phyloP scores from a whole-genome alignment of 1,140 invertebrate genomes.

The Ctenoplectra terminalis region DNA sequence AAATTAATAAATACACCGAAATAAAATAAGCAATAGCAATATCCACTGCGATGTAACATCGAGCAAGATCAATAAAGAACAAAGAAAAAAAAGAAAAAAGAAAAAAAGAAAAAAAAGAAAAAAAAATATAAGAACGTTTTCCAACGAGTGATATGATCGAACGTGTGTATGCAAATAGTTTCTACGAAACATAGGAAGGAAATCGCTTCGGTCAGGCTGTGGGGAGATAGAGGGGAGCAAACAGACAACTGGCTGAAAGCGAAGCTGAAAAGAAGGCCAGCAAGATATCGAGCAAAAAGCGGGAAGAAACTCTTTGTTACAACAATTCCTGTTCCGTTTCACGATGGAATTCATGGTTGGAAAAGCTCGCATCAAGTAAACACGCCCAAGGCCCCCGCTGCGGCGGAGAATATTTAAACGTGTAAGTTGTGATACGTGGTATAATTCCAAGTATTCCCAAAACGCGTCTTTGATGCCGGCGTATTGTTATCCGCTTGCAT shows the following conservation, averaged over 20 bases:
- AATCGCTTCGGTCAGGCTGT: neutral
- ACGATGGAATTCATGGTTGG: no score
- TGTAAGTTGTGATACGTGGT: conserved; percentile 21
- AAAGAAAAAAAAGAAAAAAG: no score
- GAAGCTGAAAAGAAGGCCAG: neutral
- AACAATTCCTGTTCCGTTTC: neutral
- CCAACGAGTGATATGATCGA: neutral
- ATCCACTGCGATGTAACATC: neutral
- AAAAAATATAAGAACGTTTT: neutral
- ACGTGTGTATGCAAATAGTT: neutral
- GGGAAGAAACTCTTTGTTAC: neutral
- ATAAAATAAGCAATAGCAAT: neutral
- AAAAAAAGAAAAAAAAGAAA: no score
- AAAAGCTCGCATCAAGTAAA: neutral
- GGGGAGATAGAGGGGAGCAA: neutral
- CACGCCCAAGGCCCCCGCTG: no score
- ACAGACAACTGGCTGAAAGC: neutral
- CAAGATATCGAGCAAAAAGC: neutral
- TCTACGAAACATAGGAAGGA: neutral
- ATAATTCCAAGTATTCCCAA: conserved; percentile 38
- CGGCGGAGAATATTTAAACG: conserved; percentile 20
- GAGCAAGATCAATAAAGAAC: neutral
- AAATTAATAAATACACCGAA: neutral
- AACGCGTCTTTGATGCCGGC: conserved; percentile 32
- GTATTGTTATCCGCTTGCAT: conserved; percentile 41